Base-by-base conservation (phyloP, 2,888 invertebrate genomes). In the Camponotus fellah region DNA sequence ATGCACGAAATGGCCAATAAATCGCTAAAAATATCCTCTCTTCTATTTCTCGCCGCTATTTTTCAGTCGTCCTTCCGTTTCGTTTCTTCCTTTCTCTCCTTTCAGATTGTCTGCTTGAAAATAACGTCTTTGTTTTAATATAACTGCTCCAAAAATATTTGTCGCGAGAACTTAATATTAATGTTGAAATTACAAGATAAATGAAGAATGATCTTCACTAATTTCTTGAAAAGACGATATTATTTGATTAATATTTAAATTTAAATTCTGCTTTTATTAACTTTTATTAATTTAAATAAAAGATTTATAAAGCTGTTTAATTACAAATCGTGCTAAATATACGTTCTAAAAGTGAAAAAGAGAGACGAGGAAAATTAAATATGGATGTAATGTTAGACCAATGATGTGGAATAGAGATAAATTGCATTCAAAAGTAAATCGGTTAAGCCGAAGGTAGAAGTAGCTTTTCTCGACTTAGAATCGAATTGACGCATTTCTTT, bases 1-100 rank as follows among this genome's bases (percentile, higher is more conserved):
- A 90, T 86, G 87, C 72, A 65, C 86, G 77, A 83, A 87, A 86
- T 85, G 87, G 84, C 87, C 89, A 88, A 90, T 90, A 90, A 90
- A 90, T 90, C 88, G 87, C 68, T 58, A 79, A 82, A 88, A 90
- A 90, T 90, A 90, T 89, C 85, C 86, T 75, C 65, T 43, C 75
- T 80, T 74, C 83, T 72, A 82, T 86, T 86, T 66, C 74, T 82
- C 82, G 32, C 71, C 53, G 46, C 12, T 65, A 69, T 80, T 69
- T 81, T 80, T 64, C 71, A 53, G 53, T 71, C 46, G 69, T 49
- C 62, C 14, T 72, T 68, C 10, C 49, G 32, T 62, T 14, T 62
- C 40, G 53, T 21, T 34, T 58, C 40, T 34, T 32, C 37, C 26
- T 34, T 21, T 66, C 53, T 71, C 58, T 60, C 65, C 40, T 56